These are phyloP conservation scores for Epinephelus malabaricus DNA, from an alignment of 2,797 vertebrate species.

Conservation along the genomic window DNA sequence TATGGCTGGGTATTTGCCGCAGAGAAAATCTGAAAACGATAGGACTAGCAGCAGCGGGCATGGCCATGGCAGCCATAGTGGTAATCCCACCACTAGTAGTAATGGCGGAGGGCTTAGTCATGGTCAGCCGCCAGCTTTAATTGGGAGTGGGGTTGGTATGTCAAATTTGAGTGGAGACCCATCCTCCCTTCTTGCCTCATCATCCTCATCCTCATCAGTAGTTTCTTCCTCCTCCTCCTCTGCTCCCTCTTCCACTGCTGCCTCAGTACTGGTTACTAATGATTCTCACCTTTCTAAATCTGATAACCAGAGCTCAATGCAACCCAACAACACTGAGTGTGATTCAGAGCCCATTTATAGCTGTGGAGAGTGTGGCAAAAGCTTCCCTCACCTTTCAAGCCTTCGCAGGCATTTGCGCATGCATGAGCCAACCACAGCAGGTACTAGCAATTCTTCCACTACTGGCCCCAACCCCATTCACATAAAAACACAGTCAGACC, in stretches of 20 bases:
- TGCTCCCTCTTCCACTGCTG: constrained; percentile 86
- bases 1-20: constrained; percentile 90
- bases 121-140: constrained; percentile 83
- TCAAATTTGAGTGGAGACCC: constrained; percentile 85
- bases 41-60: constrained; percentile 78
- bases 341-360: constrained; percentile 89
- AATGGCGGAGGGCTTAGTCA: constrained; percentile 83
- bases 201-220: constrained; percentile 88
- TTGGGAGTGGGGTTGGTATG: constrained; percentile 84
- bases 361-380: constrained; percentile 94
- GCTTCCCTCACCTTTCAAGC: constrained; percentile 96
- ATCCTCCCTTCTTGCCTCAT: constrained; percentile 85
- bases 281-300: constrained; percentile 86
- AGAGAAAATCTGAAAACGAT: constrained; percentile 85
- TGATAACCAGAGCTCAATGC: constrained; percentile 84
- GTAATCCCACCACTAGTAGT: constrained; percentile 82
- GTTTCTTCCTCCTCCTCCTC: constrained; percentile 88
- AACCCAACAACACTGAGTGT: constrained; percentile 79
- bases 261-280: constrained; percentile 88
- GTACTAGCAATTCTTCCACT: constrained; percentile 83
- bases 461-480: constrained; percentile 86
- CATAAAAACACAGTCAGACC: constrained; percentile 86
- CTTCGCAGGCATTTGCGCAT: constrained; percentile 95
- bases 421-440: constrained; percentile 92
- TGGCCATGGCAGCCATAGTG: constrained; percentile 80